Conservation (phyloP, 2,888 invertebrate species). For the Diarsia rubi region DNA sequence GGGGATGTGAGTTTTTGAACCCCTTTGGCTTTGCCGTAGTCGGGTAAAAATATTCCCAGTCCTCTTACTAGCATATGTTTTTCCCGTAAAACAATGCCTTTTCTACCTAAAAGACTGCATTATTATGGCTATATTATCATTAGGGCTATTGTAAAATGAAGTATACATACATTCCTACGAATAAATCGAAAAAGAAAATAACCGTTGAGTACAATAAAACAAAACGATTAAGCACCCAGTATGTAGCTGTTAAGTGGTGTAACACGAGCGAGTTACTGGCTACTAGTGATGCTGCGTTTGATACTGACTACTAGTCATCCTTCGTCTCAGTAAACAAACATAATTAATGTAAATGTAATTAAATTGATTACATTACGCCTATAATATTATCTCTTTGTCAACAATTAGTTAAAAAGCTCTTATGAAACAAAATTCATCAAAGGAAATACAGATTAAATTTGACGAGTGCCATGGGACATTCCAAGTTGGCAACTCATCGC, state of each 20-base stretch:
- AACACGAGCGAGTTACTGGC: conserved; percentile 31
- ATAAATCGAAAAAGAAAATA: conserved; percentile 18
- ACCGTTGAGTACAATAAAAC: conserved; percentile 49
- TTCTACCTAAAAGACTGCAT: neutral
- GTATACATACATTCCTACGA: neutral
- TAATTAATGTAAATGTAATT: neutral
- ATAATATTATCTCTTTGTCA: neutral
- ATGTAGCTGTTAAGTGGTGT: conserved; percentile 55
- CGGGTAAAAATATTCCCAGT: neutral
- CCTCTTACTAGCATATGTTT: neutral
- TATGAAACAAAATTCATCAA: neutral
- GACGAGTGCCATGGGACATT: neutral
- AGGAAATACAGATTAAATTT: neutral
- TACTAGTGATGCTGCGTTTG: conserved; percentile 39
- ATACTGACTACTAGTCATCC: neutral
- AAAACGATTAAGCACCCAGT: conserved; percentile 43
- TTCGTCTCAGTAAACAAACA: neutral
- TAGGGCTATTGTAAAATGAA: conserved; percentile 1
- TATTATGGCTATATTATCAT: neutral
- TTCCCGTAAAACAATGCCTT: neutral
- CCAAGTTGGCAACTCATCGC: neutral
- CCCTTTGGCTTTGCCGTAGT: too few species aligned
- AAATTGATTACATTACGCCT: neutral
- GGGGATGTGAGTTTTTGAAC: too few species aligned
- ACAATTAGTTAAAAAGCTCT: neutral